These are phyloP conservation scores for Amphimedon queenslandica DNA, from an alignment of 37 sponge, comb jelly and placozoan species.

Conservation along the genomic window DNA sequence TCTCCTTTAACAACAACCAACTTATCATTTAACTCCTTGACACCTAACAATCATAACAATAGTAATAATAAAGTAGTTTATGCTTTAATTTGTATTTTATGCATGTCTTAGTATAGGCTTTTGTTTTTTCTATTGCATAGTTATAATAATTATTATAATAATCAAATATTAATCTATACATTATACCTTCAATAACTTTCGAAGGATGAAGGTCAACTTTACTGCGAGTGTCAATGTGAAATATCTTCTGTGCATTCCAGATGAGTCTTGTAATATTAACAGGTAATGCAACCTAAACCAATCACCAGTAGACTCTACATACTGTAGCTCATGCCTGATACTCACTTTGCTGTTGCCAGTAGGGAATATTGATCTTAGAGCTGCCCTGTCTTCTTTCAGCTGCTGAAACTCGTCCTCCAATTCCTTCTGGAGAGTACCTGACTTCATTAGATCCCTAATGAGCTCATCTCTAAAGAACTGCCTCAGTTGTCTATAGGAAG, in stretches of 20 bases:
- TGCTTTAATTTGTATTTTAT: too few relatives aligned
- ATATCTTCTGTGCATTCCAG: slow-evolving; percentile 97
- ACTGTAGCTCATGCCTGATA: background rate
- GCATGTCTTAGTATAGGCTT: too few relatives aligned
- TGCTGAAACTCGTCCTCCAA: slow-evolving; percentile 83
- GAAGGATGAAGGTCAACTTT: slow-evolving; percentile 90
- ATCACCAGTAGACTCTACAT: too few relatives aligned
- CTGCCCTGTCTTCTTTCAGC: slow-evolving; percentile 80
- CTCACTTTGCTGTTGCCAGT: slow-evolving; percentile 71
- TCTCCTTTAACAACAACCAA: slow-evolving; percentile 91
- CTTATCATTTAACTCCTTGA: slow-evolving; percentile 75
- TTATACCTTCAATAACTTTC: slow-evolving; percentile 70
- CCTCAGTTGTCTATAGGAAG: slow-evolving; percentile 45
- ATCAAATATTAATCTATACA: background rate
- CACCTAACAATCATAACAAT: slow-evolving; percentile 30
- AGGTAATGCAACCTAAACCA: slow-evolving; percentile 78
- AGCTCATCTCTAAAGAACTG: slow-evolving; percentile 75
- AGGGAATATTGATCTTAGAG: slow-evolving; percentile 83
- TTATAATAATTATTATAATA: background rate
- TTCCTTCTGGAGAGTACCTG: slow-evolving; percentile 61
- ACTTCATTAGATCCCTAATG: slow-evolving; percentile 67
- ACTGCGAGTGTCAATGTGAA: slow-evolving; percentile 75
- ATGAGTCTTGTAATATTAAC: slow-evolving; percentile 91
- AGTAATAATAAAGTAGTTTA: background rate
- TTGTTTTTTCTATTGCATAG: background rate